These are phyloP conservation scores for human DNA, from an alignment of 2,113 vertebrate genomes.

Conservation along the genomic window GRCh38 chr5:156591501-156592000, in stretches of 20 bases:
- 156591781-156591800: background rate
- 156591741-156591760: background rate
- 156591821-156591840: background rate
- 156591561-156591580: background rate
- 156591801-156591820: background rate
- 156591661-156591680: background rate
- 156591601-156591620: too few species aligned
- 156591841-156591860: conserved; percentile 36
- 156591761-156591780: background rate
- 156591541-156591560: background rate
- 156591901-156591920: background rate
- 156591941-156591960: conserved; percentile 20
- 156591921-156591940: background rate
- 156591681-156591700: background rate
- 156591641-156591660: background rate
- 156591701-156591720: background rate
- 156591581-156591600: too few species aligned
- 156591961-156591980: background rate
- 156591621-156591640: background rate
- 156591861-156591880: conserved; percentile 28
- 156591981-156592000: background rate
- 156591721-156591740: background rate
- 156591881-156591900: background rate
- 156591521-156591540: fast-evolving
- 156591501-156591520: background rate